Evolutionary conservation across 2,113 vertebrate genomes (phyloP), one percentile per base, ranked within the genome.

Genomic region (Phyllostomus discolor): DNA sequence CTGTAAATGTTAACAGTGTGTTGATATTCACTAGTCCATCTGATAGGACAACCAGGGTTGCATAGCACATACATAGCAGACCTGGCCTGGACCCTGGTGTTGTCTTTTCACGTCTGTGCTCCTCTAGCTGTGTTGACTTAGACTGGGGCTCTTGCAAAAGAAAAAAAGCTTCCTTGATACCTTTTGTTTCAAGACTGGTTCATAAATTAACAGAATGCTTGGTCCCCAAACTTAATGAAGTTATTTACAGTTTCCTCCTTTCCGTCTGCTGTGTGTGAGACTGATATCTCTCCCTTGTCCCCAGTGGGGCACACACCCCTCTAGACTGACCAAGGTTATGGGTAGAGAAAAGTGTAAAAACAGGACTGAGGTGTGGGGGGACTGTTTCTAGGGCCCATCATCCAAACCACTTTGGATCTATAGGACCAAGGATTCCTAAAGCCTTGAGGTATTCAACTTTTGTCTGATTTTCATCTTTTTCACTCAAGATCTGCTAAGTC

Each of bases 11-110:
- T 20, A 33, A 66, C 1, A 48, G 4, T 20, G 28, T 66, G 15
- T n/a, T 46, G 43, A 14, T 22, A 16, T 66, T 82, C 43, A 52
- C 24, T 70, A 7, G 5, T 84, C 11, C 35, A 41, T 31, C 5
- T 16, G 16, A 43, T 7, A 59, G 52, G 20, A 80, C 80, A 84
- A 28, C 5, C 57, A 19, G 62, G 1, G 46, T 52, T 10, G 0
- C 14, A 2, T 10, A 14, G 7, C 0, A 4, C 8, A 22, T 3
- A 11, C 0, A 0, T 16, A 8, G 62, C 76, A 66, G 62, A 35
- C 33, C 22, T 46, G 38, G 11, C 26, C 31, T 20, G 33, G 10
- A 38, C 16, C 22, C 24, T 19, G 26, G 20, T 16, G n/a, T 70
- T 81, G 48, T 70, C 19, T 31, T 19, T 64, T 4, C 10, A 15